Base-by-base conservation (phyloP, 2,888 invertebrate species). In the Hypselothyrea guttata region DNA sequence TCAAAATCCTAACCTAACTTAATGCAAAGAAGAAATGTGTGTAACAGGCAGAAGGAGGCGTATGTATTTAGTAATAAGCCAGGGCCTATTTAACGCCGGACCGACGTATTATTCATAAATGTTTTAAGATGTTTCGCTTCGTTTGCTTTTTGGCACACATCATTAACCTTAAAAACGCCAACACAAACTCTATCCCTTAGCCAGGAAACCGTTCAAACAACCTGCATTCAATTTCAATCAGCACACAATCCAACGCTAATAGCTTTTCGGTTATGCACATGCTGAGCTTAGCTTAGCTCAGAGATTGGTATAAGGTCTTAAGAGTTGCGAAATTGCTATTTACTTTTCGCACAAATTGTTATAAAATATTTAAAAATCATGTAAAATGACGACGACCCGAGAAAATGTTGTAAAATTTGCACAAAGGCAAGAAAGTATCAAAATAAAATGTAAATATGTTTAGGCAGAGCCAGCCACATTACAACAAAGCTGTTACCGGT, bases 361-460 rank as follows among this genome's bases (percentile, higher is more conserved):
- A 69, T 79, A 71, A 81, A 79, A 81, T 81, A 81, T 81, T 79
- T 81, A 81, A 78, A 73, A 81, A 78, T 76, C 77, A 75, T 75
- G 38, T n/a, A 40, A 48, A 59, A 11, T 9, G 46, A 41, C 54
- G 54, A 27, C 31, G 38, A 28, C 34, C 58, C 45, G 53, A 46
- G 60, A 30, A 44, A 58, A 42, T 41, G 22, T 22, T 22, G 22
- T 2, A n/a, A 4, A 5, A 22, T 22, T 22, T 22, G 22, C 22
- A 22, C 22, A 22, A 22, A 22, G 22, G 22, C 22, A 22, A 28
- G 28, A 28, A 28, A 8, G 8, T 28, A 28, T 7, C 15, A 27
- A 48, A 51, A 65, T 48, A 45, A 55, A 55, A 62, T 66, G 60
- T 53, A 49, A 70, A 49, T 62, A 70, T 58, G 66, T 66, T 38